These are phyloP conservation scores for Pharmacophagus antenor DNA, from an alignment of 2,888 invertebrate genomes.

Conservation along the genomic window DNA sequence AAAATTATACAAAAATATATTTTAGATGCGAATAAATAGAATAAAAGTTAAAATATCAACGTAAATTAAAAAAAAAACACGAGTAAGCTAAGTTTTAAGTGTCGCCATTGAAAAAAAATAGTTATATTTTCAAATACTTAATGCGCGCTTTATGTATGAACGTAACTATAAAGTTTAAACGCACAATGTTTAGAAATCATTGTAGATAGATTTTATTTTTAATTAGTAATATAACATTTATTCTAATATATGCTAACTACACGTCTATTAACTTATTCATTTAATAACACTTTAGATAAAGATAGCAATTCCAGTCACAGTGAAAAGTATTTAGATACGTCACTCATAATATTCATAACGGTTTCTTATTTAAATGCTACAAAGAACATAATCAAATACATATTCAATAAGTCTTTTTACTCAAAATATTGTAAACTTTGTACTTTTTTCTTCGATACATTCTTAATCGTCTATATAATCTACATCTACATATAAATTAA, in stretches of 20 bases:
- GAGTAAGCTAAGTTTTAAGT: background rate
- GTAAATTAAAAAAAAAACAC: background rate
- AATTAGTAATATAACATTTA: background rate
- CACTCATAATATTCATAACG: background rate
- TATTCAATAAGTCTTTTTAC: background rate
- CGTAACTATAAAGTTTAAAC: constrained; percentile 30
- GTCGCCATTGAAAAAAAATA: background rate
- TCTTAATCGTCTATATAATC: background rate
- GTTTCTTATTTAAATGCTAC: background rate
- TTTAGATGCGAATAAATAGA: background rate
- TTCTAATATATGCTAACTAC: too few species aligned
- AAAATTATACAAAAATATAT: constrained; percentile 2
- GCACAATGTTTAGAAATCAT: constrained; percentile 27
- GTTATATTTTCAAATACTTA: background rate
- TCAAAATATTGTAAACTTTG: background rate
- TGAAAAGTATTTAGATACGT: too few species aligned
- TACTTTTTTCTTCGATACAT: background rate
- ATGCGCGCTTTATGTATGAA: constrained; percentile 4
- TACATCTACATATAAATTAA: too few species aligned
- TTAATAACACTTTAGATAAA: too few species aligned
- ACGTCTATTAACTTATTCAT: too few species aligned
- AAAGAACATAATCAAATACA: background rate
- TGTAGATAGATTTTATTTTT: background rate
- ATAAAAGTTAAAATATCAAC: too few species aligned
- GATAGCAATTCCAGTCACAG: too few species aligned